These are phyloP conservation scores for Maccullochella peelii DNA, from an alignment of 2,113 vertebrate species.

Conservation along the genomic window DNA sequence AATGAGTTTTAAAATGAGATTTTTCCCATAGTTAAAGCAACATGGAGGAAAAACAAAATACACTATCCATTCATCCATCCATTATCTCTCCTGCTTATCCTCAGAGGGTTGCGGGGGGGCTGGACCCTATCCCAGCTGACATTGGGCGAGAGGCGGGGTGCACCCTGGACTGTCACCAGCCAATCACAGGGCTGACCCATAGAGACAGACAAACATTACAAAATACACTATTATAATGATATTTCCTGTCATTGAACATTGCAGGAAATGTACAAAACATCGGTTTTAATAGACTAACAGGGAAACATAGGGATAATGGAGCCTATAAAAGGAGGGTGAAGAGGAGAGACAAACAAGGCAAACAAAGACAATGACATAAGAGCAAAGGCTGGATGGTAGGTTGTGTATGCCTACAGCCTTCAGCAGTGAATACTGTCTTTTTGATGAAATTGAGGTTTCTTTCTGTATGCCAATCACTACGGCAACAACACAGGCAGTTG, in stretches of 20 bases:
- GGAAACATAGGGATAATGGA: neutral
- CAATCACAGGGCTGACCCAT: no score
- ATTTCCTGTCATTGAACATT: neutral
- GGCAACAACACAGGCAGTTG: slow-evolving; percentile 19
- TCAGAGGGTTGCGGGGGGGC: no score
- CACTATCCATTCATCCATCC: no score
- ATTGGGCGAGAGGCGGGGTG: no score
- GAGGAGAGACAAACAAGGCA: neutral
- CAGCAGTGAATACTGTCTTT: slow-evolving; percentile 3
- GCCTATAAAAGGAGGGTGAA: neutral
- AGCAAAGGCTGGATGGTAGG: slow-evolving; percentile 15
- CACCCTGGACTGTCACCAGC: no score
- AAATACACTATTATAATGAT: neutral
- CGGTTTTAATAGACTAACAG: neutral
- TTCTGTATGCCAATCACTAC: slow-evolving; percentile 18
- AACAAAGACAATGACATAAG: neutral
- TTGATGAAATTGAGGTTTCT: slow-evolving; percentile 1
- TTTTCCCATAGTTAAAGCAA: neutral
- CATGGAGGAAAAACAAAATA: neutral
- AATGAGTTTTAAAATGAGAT: neutral
- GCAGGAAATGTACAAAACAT: neutral
- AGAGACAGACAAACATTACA: no score
- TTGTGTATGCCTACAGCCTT: slow-evolving; percentile 13
- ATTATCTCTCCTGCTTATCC: no score
- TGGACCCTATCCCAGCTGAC: no score